A percentile compares a stretch with the other conserved stretches of the same genome.
Conservation (phyloP, 2,888 invertebrate genomes). For the Ceraclea dissimilis region DNA sequence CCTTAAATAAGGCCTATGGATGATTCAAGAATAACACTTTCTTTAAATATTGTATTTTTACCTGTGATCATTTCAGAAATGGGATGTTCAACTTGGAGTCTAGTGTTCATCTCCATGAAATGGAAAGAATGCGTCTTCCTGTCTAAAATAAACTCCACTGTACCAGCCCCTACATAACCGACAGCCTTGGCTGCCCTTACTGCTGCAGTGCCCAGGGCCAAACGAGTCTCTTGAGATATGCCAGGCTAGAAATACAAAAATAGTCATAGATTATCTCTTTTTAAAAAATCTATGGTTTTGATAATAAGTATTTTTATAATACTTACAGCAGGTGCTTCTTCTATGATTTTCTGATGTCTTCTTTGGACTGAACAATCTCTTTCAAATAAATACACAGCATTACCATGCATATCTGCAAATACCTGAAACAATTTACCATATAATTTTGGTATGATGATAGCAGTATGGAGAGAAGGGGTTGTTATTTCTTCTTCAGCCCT, state of each 20-base stretch:
- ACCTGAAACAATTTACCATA: conserved; percentile 40
- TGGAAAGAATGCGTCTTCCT: conserved; percentile 78
- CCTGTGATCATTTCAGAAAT: conserved; percentile 97
- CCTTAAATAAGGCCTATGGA: no score
- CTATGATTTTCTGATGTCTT: conserved; percentile 97
- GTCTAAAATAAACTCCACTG: conserved; percentile 96
- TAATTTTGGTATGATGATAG: no score
- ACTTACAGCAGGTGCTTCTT: conserved; percentile 93
- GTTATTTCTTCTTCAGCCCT: no score
- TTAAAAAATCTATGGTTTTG: no score
- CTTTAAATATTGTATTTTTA: no score
- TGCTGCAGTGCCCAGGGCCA: conserved; percentile 79
- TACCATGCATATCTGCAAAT: conserved; percentile 88
- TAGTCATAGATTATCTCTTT: not conserved
- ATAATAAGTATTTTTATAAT: not conserved
- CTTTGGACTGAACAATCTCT: conserved; percentile 99
- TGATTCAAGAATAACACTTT: no score
- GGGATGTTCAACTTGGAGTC: conserved; percentile 93
- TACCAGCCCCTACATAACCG: conserved; percentile 95
- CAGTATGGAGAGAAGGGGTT: no score
- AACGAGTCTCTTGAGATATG: conserved; percentile 65
- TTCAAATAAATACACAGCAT: conserved; percentile 94
- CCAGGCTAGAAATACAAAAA: conserved; percentile 58
- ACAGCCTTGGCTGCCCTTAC: conserved; percentile 92
- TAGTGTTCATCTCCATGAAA: conserved; percentile 99